Evolutionary conservation across 2,113 vertebrate species (phyloP).

Genomic region (Leptobrachium leishanense): DNA sequence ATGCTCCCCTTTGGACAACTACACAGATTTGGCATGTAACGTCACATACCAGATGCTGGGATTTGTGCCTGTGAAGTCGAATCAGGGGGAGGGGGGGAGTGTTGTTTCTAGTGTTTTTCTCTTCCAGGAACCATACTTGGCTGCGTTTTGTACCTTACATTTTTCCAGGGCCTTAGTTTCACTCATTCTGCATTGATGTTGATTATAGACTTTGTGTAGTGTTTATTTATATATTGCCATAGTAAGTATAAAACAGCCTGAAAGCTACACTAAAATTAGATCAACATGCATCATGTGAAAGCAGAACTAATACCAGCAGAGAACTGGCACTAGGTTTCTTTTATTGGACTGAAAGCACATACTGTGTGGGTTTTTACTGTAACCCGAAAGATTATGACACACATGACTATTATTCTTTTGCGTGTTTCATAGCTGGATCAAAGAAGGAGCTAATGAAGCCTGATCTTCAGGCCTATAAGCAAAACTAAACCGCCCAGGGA

Average conservation of each 20-base stretch:
- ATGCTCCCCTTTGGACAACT: background rate
- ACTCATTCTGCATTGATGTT: background rate
- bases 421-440: no score
- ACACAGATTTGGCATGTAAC: background rate
- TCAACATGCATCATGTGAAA: background rate
- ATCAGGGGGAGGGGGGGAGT: background rate
- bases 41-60: background rate
- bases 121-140: background rate
- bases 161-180: background rate
- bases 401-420: no score
- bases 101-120: background rate
- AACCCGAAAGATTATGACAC: no score
- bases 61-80: background rate
- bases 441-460: no score
- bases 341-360: no score
- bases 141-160: background rate
- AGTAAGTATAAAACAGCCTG: conserved; percentile 13
- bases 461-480: no score
- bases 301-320: background rate
- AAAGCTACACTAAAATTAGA: conserved; percentile 30
- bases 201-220: conserved; percentile 4
- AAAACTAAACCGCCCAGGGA: no score
- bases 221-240: conserved; percentile 44
- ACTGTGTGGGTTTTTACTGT: no score
- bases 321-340: background rate